Evolutionary conservation across 2,888 invertebrate species (phyloP).

Genomic region (Autographa gamma): DNA sequence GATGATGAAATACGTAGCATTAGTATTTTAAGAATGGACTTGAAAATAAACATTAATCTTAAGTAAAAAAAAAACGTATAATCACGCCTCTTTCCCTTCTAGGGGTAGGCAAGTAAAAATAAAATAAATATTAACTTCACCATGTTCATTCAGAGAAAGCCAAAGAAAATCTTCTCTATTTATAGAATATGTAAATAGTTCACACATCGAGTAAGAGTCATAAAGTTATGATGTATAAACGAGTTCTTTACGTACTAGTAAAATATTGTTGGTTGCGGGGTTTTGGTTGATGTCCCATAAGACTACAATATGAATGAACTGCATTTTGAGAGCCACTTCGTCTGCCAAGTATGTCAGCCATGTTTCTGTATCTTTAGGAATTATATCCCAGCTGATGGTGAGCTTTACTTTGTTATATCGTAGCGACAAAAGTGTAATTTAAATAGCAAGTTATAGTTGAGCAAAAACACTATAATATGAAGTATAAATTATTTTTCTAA

Average conservation of each 20-base stretch:
- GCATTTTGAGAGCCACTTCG: slow-evolving; percentile 17
- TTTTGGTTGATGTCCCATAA: not conserved
- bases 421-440: no score
- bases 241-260: not conserved
- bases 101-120: no score
- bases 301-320: slow-evolving; percentile 13
- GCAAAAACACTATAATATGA: no score
- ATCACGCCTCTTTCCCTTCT: no score
- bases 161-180: not conserved
- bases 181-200: not conserved
- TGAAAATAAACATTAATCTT: no score
- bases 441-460: no score
- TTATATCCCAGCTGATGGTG: not conserved
- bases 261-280: not conserved
- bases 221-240: not conserved
- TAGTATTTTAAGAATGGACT: no score
- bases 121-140: no score
- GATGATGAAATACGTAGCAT: no score
- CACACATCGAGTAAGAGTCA: not conserved
- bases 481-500: no score
- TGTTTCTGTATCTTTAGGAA: slow-evolving; percentile 7
- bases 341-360: slow-evolving; percentile 11
- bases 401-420: not conserved
- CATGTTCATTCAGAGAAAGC: no score
- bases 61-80: no score